A percentile compares a stretch with the other conserved stretches of the same genome.
These are phyloP conservation scores for Gibbula magus DNA, from an alignment of 2,888 invertebrate genomes.

Conservation along the genomic window DNA sequence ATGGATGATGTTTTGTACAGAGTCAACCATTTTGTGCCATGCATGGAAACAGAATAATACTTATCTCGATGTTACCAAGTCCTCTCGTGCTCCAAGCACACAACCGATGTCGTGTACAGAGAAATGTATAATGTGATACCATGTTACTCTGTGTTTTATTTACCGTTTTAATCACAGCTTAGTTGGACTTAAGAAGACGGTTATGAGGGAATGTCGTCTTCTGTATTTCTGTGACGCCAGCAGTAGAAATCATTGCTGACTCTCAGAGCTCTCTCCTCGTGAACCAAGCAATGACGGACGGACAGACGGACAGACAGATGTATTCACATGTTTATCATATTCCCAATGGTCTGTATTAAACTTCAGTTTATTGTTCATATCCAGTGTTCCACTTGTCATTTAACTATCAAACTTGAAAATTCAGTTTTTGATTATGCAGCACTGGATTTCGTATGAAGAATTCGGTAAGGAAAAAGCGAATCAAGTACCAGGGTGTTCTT, in stretches of 20 bases:
- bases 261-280: neutral
- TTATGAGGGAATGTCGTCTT: neutral
- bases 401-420: no score
- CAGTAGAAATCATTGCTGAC: neutral
- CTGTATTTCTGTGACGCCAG: neutral
- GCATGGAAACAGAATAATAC: constrained; percentile 5
- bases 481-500: no score
- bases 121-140: constrained; percentile 5
- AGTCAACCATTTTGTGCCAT: constrained; percentile 13
- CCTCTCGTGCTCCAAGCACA: constrained; percentile 7
- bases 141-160: constrained; percentile 9
- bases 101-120: constrained; percentile 13
- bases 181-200: neutral
- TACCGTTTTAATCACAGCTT: constrained; percentile 11
- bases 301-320: neutral
- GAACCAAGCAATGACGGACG: neutral
- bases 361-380: constrained; percentile 11
- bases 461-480: no score
- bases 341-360: constrained; percentile 13
- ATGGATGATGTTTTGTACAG: constrained; percentile 6
- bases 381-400: neutral
- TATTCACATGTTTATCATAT: constrained; percentile 11
- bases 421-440: no score
- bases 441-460: no score
- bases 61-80: constrained; percentile 1